Evolutionary conservation across 1,140 invertebrate genomes (phyloP).

Genomic region (Latrodectus geometricus): DNA sequence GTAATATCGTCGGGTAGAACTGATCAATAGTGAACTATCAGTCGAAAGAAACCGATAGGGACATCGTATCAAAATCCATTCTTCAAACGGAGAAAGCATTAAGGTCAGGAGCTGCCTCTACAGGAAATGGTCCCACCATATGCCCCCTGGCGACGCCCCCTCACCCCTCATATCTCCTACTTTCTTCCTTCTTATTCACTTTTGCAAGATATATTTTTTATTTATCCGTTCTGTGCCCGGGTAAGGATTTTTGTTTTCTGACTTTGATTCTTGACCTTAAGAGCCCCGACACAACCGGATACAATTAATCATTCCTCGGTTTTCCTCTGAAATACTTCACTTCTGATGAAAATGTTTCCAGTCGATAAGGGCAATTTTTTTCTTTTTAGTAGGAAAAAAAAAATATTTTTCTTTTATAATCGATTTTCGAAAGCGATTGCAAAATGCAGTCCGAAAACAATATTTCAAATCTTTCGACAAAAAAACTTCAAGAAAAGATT

Average conservation of each 20-base stretch:
- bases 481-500: too few species aligned
- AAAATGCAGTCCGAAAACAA: too few species aligned
- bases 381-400: background rate
- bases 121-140: conserved; percentile 58
- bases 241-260: conserved; percentile 38
- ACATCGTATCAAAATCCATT: conserved; percentile 61
- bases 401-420: background rate
- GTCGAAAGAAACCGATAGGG: conserved; percentile 57
- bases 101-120: conserved; percentile 40
- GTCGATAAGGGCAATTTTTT: background rate
- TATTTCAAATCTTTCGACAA: too few species aligned
- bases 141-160: conserved; percentile 29
- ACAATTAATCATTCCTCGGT: conserved; percentile 58
- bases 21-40: conserved; percentile 60
- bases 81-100: conserved; percentile 61
- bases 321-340: conserved; percentile 26
- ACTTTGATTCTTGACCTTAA: conserved; percentile 41
- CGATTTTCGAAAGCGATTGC: too few species aligned
- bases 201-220: background rate
- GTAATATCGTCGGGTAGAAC: conserved; percentile 50
- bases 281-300: conserved; percentile 27
- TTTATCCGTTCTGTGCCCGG: conserved; percentile 15
- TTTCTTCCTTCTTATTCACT: conserved; percentile 19
- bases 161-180: background rate
- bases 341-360: conserved; percentile 40